Evolutionary conservation across 2,888 invertebrate genomes (phyloP).

Genomic region (Apotomis betuletana): DNA sequence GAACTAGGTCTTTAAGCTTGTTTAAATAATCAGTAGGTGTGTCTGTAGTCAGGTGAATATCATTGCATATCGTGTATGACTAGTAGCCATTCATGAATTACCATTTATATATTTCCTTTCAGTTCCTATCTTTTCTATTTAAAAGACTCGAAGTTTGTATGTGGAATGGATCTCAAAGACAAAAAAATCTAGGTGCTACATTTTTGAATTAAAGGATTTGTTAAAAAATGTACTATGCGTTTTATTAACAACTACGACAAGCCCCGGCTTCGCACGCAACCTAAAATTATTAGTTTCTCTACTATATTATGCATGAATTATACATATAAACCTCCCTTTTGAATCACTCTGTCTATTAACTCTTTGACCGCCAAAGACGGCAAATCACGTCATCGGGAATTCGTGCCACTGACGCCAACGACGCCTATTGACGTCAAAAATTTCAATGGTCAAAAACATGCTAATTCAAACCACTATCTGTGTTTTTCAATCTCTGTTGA

Average conservation of each 20-base stretch:
- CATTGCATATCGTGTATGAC: conserved; percentile 45
- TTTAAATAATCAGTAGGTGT: conserved; percentile 51
- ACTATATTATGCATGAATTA: too few relatives aligned
- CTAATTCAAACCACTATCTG: too few relatives aligned
- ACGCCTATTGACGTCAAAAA: too few relatives aligned
- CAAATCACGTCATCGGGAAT: too few relatives aligned
- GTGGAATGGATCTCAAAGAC: conserved; percentile 66
- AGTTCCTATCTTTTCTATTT: conserved; percentile 54
- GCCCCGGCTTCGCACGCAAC: too few relatives aligned
- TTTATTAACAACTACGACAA: conserved; percentile 34
- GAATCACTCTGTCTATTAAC: too few relatives aligned
- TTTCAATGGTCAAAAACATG: too few relatives aligned
- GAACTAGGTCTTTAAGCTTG: conserved; percentile 45
- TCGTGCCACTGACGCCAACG: too few relatives aligned
- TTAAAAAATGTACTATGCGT: conserved; percentile 51
- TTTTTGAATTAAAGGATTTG: conserved; percentile 71
- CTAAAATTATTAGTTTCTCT: too few relatives aligned
- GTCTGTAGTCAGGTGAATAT: conserved; percentile 46
- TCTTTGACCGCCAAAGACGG: too few relatives aligned
- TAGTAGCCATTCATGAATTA: conserved; percentile 25
- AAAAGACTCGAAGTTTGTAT: conserved; percentile 56
- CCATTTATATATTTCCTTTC: conserved; percentile 36
- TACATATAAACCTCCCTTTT: too few relatives aligned
- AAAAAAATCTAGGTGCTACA: conserved; percentile 76
- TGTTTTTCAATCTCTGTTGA: too few relatives aligned